Conservation (phyloP, 2,113 vertebrate genomes). For the Phainopepla nitens region DNA sequence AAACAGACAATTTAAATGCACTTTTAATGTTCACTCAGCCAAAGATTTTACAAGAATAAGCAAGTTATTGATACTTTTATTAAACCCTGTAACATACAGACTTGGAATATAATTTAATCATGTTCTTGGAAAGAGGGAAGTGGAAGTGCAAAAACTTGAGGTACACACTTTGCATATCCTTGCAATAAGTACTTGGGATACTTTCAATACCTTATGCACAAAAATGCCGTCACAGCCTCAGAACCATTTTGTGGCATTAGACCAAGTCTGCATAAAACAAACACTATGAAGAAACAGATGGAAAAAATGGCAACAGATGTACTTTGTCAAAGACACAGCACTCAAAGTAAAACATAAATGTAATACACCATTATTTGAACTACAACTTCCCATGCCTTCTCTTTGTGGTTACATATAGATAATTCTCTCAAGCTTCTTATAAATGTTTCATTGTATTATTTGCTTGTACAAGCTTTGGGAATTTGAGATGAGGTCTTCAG, state of each 20-base stretch:
- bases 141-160: not conserved
- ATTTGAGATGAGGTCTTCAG: conserved; percentile 7
- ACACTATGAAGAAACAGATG: not conserved
- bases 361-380: not conserved
- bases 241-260: not conserved
- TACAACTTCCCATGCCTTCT: not conserved
- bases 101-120: not conserved
- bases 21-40: not conserved
- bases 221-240: not conserved
- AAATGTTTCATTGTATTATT: conserved; percentile 10
- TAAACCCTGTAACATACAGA: not conserved
- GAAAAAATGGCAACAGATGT: not conserved
- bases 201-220: not conserved
- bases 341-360: not conserved
- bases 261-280: not conserved
- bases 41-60: not conserved
- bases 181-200: not conserved
- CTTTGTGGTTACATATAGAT: not conserved
- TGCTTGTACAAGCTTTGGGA: not conserved
- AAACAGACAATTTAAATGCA: not conserved
- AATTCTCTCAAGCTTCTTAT: not conserved
- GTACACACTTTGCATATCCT: not conserved
- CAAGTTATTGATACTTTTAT: not conserved
- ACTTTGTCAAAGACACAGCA: not conserved
- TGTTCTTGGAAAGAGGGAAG: not conserved